phyloP scores from a whole-genome alignment of 2,113 vertebrate genomes.

The Struthidea cinerea region DNA sequence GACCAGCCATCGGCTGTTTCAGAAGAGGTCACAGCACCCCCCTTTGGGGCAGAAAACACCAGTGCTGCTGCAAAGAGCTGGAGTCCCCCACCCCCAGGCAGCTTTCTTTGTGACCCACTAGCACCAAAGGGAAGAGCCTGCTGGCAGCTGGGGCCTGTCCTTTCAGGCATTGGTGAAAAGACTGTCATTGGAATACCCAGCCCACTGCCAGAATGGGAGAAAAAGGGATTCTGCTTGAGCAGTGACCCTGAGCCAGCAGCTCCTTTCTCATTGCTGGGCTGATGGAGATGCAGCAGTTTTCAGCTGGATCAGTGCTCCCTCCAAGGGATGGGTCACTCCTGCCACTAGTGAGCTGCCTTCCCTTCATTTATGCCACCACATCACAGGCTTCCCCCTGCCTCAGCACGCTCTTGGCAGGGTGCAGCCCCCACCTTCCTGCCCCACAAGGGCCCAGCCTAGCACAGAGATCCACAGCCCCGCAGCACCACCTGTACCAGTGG shows the following conservation, averaged over 20 bases:
- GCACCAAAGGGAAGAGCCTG: slow-evolving; percentile 1
- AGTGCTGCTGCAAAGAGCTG: slow-evolving; percentile 26
- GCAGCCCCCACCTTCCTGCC: not conserved
- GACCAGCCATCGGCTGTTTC: not conserved
- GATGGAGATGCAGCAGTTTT: not conserved
- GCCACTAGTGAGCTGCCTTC: not conserved
- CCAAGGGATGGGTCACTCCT: not conserved
- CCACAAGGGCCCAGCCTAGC: fast-evolving
- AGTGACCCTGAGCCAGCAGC: not conserved
- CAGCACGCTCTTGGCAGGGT: not conserved
- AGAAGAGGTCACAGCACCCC: not conserved
- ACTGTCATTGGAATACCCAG: not conserved
- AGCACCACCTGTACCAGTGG: not conserved
- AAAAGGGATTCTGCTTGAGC: not conserved
- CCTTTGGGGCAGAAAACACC: not conserved
- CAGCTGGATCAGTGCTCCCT: not conserved
- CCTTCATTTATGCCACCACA: not conserved
- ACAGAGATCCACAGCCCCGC: fast-evolving
- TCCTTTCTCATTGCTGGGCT: not conserved
- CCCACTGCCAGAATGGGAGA: not conserved
- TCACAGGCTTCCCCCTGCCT: fast-evolving
- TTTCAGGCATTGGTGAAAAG: not conserved
- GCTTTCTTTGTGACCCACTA: not conserved
- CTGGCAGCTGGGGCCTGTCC: not conserved
- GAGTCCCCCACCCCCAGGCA: not conserved